A percentile compares a stretch with the other conserved stretches of the same genome.
phyloP scores from a whole-genome alignment of 2,888 invertebrate species.

The Ecliptopera silaceata region DNA sequence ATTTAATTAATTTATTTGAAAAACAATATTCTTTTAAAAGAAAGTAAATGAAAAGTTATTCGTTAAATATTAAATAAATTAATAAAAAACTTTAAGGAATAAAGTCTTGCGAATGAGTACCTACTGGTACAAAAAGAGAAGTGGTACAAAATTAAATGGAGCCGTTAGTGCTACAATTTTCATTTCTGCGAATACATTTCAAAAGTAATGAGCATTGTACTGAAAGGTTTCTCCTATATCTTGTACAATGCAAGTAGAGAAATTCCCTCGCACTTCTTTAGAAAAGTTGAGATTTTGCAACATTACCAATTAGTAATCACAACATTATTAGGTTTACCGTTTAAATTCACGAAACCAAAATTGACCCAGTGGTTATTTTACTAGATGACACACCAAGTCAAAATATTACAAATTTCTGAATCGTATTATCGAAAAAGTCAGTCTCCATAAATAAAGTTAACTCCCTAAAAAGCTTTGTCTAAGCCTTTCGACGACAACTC shows the following conservation, averaged over 20 bases:
- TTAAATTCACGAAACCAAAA: no score
- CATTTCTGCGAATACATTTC: conserved; percentile 6
- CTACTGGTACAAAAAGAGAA: conserved; percentile 12
- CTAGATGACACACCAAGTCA: neutral
- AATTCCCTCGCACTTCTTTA: neutral
- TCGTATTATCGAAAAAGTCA: conserved; percentile 1
- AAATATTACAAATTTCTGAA: neutral
- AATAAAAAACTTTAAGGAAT: conserved; percentile 4
- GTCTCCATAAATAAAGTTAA: conserved; percentile 23
- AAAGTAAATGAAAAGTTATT: conserved; percentile 12
- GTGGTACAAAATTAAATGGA: conserved; percentile 14
- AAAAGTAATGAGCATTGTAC: conserved; percentile 3
- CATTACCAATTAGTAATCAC: no score
- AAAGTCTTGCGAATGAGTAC: conserved; percentile 3
- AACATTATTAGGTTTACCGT: no score
- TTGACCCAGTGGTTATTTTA: no score
- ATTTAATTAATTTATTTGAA: no score
- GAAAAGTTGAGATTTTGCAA: no score
- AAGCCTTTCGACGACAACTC: conserved; percentile 35
- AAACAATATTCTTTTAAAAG: conserved; percentile 5
- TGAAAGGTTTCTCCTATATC: neutral
- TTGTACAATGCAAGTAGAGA: neutral
- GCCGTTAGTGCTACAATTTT: conserved; percentile 13
- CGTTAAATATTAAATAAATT: no score
- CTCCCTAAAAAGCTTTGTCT: conserved; percentile 27